Evolutionary conservation across 1,140 invertebrate species (phyloP).

Genomic region (Drosophila oshimai): DNA sequence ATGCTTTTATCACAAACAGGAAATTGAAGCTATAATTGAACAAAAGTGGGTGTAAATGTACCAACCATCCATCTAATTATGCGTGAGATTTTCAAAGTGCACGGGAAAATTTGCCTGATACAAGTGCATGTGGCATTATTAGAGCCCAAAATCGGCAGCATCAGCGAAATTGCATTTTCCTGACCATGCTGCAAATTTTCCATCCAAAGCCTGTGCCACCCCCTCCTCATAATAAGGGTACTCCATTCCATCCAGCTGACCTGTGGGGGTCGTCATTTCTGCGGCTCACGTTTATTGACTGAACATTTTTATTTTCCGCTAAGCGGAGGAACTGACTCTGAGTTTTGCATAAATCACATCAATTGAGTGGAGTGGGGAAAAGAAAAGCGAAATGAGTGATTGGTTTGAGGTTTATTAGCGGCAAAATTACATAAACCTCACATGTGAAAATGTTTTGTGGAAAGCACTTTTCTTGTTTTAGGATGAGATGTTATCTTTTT

Average conservation of each 20-base stretch:
- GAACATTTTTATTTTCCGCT: conserved; percentile 29
- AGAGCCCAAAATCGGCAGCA: conserved; percentile 7
- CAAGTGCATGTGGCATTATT: not conserved
- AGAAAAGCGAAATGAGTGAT: conserved; percentile 11
- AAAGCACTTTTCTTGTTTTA: not conserved
- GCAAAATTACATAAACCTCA: not conserved
- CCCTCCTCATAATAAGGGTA: conserved; percentile 5
- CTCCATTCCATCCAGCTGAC: conserved; percentile 16
- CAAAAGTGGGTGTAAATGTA: no score
- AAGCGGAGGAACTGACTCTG: not conserved
- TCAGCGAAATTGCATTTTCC: conserved; percentile 25
- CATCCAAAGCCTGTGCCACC: not conserved
- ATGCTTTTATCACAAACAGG: no score
- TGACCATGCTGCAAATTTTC: not conserved
- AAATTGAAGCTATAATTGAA: no score
- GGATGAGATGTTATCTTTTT: no score
- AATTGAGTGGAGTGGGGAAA: not conserved
- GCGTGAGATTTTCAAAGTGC: conserved; percentile 6
- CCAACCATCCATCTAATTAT: not conserved
- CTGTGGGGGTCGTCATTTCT: conserved; percentile 21
- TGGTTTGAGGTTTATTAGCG: not conserved
- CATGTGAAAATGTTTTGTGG: not conserved
- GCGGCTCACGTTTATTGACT: conserved; percentile 36
- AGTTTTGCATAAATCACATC: conserved; percentile 35
- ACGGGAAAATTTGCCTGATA: not conserved